A percentile compares a stretch with the other conserved stretches of the same genome.
Evolutionary conservation across 1,140 invertebrate genomes (phyloP).

Genomic region (Glossosoma conforme): DNA sequence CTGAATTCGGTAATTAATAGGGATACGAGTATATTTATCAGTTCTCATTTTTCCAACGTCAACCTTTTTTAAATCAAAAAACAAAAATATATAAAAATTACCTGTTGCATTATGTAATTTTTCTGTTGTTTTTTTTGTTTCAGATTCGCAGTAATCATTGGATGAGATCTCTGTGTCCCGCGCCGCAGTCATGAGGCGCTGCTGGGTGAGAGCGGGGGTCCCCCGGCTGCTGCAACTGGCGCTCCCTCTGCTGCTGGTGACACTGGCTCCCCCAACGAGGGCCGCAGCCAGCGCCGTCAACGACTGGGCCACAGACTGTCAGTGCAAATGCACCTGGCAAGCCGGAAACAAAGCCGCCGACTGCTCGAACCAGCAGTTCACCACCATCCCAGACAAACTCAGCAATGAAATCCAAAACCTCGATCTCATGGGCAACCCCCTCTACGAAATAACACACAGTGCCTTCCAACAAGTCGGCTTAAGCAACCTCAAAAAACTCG

Average conservation of each 20-base stretch:
- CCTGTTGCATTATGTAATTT: too few species aligned
- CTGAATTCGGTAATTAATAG: too few species aligned
- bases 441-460: slow-evolving; percentile 58
- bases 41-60: too few species aligned
- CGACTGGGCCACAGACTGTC: slow-evolving; percentile 44
- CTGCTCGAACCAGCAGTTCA: slow-evolving; percentile 60
- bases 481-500: slow-evolving; percentile 76
- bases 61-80: too few species aligned
- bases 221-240: slow-evolving; percentile 6
- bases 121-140: slow-evolving; percentile 10
- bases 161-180: slow-evolving; percentile 5
- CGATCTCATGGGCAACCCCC: slow-evolving; percentile 67
- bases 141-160: slow-evolving; percentile 7
- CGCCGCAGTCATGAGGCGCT: slow-evolving; percentile 5
- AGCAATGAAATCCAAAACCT: slow-evolving; percentile 71
- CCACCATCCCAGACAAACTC: slow-evolving; percentile 63
- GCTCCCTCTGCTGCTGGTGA: neutral
- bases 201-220: neutral
- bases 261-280: neutral
- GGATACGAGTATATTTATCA: too few species aligned
- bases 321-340: slow-evolving; percentile 73
- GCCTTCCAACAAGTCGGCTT: slow-evolving; percentile 67
- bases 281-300: slow-evolving; percentile 5
- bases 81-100: too few species aligned
- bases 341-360: slow-evolving; percentile 78